These are phyloP conservation scores for Porites evermanni DNA, from an alignment of 92 coral and sea anemone genomes.

Conservation along the genomic window DNA sequence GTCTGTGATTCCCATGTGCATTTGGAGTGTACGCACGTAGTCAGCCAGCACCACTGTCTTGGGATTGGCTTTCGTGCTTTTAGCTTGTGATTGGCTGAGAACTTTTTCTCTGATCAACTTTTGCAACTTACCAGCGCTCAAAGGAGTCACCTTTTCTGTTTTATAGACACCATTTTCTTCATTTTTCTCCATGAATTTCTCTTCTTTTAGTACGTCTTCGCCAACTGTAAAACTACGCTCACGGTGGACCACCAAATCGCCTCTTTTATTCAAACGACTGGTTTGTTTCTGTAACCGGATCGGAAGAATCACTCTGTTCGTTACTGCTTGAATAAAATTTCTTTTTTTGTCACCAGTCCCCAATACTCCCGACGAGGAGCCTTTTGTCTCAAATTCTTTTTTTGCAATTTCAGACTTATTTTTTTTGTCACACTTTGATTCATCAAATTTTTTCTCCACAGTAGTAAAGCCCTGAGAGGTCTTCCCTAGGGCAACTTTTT, in stretches of 20 bases:
- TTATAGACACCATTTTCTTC: not conserved
- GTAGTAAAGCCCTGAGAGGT: not conserved
- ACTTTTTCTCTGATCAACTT: slow-evolving; percentile 26
- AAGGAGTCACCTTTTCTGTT: not conserved
- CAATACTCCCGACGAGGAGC: not conserved
- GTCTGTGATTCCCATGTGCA: slow-evolving; percentile 6
- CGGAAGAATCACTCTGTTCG: slow-evolving; percentile 12
- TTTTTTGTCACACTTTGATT: not conserved
- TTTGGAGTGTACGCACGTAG: slow-evolving; percentile 30
- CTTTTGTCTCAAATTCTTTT: not conserved
- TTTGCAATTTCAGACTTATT: not conserved
- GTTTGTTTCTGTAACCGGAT: not conserved
- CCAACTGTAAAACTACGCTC: not conserved
- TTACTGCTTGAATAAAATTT: not conserved
- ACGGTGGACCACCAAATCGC: not conserved
- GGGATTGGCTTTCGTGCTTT: slow-evolving; percentile 2
- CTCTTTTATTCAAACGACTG: not conserved
- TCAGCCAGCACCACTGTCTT: slow-evolving; percentile 20
- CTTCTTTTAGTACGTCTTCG: not conserved
- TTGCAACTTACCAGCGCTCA: slow-evolving; percentile 25
- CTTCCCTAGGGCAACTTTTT: not conserved
- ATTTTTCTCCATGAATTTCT: not conserved
- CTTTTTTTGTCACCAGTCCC: not conserved
- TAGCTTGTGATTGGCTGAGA: slow-evolving; percentile 20
- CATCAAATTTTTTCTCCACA: not conserved